These are phyloP conservation scores for Balaenoptera acutorostrata DNA, from an alignment of 2,113 vertebrate species.

Conservation along the genomic window DNA sequence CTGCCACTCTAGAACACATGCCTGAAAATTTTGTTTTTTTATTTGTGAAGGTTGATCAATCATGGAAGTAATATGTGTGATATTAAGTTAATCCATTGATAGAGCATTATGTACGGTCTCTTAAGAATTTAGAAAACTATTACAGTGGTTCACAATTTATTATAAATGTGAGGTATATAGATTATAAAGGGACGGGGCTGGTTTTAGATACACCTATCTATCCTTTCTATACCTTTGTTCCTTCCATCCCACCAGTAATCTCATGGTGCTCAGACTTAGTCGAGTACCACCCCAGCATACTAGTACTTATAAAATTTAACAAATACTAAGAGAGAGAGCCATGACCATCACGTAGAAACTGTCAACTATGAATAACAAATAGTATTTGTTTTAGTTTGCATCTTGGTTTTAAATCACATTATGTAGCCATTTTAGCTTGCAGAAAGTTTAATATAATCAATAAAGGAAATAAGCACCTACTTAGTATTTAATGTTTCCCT, in stretches of 20 bases:
- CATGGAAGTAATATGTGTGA: background rate
- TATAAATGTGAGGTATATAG: background rate
- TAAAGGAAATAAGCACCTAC: background rate
- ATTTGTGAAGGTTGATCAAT: background rate
- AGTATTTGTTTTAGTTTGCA: background rate
- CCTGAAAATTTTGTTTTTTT: background rate
- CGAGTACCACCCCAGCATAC: background rate
- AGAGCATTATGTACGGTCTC: background rate
- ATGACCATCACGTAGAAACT: background rate
- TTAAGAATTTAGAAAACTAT: background rate
- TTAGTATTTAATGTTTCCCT: background rate
- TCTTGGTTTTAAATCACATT: background rate
- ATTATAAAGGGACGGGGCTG: background rate
- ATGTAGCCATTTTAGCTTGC: background rate
- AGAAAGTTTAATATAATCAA: background rate
- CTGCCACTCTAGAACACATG: background rate
- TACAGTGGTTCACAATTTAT: background rate
- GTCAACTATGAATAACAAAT: background rate
- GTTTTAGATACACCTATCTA: background rate
- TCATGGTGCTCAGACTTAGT: background rate
- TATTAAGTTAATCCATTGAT: background rate
- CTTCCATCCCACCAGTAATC: background rate
- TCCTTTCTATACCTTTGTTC: background rate
- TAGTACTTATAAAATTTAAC: conserved; percentile 28
- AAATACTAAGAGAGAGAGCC: background rate